Base-by-base conservation (phyloP, 2,113 vertebrate genomes). In the Sebastes schlegelii region DNA sequence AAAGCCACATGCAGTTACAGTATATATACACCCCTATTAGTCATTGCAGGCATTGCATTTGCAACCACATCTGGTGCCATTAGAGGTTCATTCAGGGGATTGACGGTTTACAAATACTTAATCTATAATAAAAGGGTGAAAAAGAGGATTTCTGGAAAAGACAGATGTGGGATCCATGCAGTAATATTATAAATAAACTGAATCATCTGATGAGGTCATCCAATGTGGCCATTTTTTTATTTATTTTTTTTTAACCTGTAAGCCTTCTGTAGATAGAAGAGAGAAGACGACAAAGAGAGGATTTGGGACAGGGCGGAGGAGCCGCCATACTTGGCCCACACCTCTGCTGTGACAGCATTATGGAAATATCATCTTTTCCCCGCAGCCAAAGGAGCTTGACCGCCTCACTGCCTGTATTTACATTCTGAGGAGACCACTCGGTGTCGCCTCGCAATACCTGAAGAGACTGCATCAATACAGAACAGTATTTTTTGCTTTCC, bases 271-370 rank as follows among this genome's bases (percentile, higher is more conserved):
- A 19, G 14, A 64, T 40, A 57, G 64, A 43, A 72, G 62, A 62
- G 23, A 51, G 66, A 68, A 21, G 51, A 67, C 74, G 66, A 90
- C 80, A 89, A 87, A 89, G 65, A 26, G 43, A 68, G 77, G 88
- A 82, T 87, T 85, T 80, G 66, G 83, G 87, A 74, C 14, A 48
- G 19, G 72, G 58, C 79, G 74, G 70, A 79, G 82, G 71, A 75
- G 84, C 43, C 10, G 11, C 77, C 78, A 55, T 60, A 51, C 77
- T 66, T 66, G 86, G 84, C 79, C 65, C 60, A 9, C 58, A 77
- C 80, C 86, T 75, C 76, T 67, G 92, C 93, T 90, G 86, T 88
- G 89, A 93, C 90, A 87, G 92, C 90, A 90, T 91, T 93, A 94
- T 93, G 92, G 91, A 94, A 94, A 95, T 94, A 92, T 90, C 67